Base-by-base conservation (phyloP, 1,140 invertebrate species). In the Cotesia glomerata region DNA sequence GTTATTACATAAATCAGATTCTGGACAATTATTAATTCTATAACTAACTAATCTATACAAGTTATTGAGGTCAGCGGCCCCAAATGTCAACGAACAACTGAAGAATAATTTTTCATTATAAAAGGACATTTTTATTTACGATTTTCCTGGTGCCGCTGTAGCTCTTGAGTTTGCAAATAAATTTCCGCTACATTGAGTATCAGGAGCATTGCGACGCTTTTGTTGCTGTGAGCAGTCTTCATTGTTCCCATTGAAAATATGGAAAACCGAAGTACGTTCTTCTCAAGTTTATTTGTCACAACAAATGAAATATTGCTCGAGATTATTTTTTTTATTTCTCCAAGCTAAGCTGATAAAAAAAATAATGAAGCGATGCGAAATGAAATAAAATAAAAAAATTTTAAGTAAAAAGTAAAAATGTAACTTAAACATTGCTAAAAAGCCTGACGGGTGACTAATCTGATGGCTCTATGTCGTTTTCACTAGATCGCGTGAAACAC, bases 111-210 rank as follows among this genome's bases (percentile, higher is more conserved):
- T 45, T 45, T 45, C 39, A 26, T 16, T 58, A 58, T 58, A 58
- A 58, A 45, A 58, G 9, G 9, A 58, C 56, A 26, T 4, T 26
- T 73, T 73, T 68, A 68, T 73, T 73, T 69, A 67, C 63, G 56
- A 63, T 51, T 65, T 35, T 45, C 49, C 58, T 68, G 49, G 45
- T 73, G 67, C 63, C 16, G 65, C 14, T 34, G 7, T 45, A 45
- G 54, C 65, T 73, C 58, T 69, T 64, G 62, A 61, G 72, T 68
- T 69, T 11, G 39, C 32, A 51, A 73, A 73, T 73, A 73, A 72
- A 73, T 73, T 73, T 73, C 72, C 66, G 59, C 56, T 66, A 73
- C 72, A 73, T 73, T 73, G 72, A 73, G 32, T 59, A 73, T 69
- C 59, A 64, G 52, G 63, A 72, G 49, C 52, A 56, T 63, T 63